Percentiles rank a stretch among this genome's conserved stretches.
Evolutionary conservation across 2,888 invertebrate species (phyloP).

Genomic region (Gymnoscelis rufifasciata): DNA sequence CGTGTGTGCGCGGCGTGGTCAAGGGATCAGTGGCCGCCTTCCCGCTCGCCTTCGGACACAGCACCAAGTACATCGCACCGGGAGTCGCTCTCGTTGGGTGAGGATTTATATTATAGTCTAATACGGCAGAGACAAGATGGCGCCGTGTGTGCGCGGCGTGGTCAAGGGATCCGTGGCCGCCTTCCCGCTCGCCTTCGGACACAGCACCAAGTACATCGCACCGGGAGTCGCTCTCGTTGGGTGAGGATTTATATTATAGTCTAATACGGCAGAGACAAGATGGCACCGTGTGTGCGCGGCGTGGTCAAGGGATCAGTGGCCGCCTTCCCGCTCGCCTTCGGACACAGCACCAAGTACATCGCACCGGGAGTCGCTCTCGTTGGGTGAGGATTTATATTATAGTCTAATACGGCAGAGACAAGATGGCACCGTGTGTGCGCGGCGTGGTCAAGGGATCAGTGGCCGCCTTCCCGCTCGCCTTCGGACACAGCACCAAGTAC

Average conservation of each 20-base stretch:
- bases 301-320: constrained; percentile 85
- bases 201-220: constrained; percentile 91
- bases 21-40: constrained; percentile 89
- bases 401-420: constrained; percentile 39
- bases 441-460: constrained; percentile 81
- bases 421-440: constrained; percentile 83
- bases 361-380: constrained; percentile 89
- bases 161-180: constrained; percentile 85
- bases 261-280: constrained; percentile 39
- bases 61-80: constrained; percentile 89
- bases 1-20: constrained; percentile 80
- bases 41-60: constrained; percentile 94
- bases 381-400: constrained; percentile 81
- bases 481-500: constrained; percentile 93
- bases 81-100: constrained; percentile 93
- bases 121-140: constrained; percentile 62
- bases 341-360: constrained; percentile 92
- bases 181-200: constrained; percentile 95
- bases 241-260: constrained; percentile 65
- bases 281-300: constrained; percentile 84
- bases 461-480: constrained; percentile 94
- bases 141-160: constrained; percentile 83
- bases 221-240: constrained; percentile 91
- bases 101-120: constrained; percentile 28
- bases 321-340: constrained; percentile 94